Base-by-base conservation (phyloP, 2,888 invertebrate species). In the Melanophora roralis region DNA sequence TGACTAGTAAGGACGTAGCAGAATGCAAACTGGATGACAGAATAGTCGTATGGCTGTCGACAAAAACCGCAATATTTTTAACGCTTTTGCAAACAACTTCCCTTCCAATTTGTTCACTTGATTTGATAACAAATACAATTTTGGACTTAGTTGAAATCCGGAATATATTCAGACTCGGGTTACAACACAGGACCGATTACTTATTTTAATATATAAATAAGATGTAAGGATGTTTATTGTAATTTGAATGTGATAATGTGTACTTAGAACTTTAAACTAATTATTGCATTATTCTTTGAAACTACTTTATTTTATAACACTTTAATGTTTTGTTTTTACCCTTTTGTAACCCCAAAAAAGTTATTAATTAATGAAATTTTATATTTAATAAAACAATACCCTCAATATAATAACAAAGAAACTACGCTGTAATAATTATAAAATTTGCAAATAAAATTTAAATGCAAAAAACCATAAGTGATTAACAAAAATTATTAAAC, bases 321-420 rank as follows among this genome's bases (percentile, higher is more conserved):
- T 34, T 16, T 12, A n/a, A 40, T 23, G 38, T n/a, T 23, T 36
- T 51, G 47, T 16, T 47, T 16, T 45, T 47, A 16, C n/a, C 36
- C 38, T 64, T 47, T 65, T 60, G 14, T 32, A 57, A 57, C 36
- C 40, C 65, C 65, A 74, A 74, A 65, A 65, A 74, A 74, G 65
- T 74, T 43, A 51, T 51, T 74, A 59, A 65, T 74, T 74, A 67
- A 59, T 57, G 40, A 59, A 74, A 74, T 59, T 74, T 57, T 74
- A 59, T 74, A 74, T 65, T 59, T 65, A 65, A 67, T 43, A 74
- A 67, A 57, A 74, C 73, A 74, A 74, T 65, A 74, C 65, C 65
- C 65, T 74, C 59, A 65, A 74, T 74, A 74, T 38, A 57, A 34
- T 21, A 55, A 8, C 45, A 64, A 51, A 49, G 32, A 32, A 53